Evolutionary conservation across 2,113 vertebrate species (phyloP), one percentile per base, ranked within the genome.

Genomic region (Rhabdomys dilectus): DNA sequence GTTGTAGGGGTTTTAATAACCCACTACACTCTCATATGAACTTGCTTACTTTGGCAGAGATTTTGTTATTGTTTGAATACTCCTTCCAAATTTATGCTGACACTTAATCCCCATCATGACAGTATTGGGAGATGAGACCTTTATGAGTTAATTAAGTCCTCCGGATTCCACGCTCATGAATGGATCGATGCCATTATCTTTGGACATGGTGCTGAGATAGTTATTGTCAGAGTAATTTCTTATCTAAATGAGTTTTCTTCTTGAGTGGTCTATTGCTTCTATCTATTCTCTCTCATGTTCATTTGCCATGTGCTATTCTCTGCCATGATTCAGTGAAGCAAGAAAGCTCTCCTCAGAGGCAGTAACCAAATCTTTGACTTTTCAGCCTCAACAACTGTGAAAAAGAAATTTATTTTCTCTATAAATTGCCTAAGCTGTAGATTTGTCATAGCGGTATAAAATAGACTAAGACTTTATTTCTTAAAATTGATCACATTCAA

Each of bases 11-110:
- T 10, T 16, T n/a, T 29, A 7, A 8, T 62, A 85, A 51, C 31
- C 51, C 12, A 81, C 24, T 93, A 64, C 56, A 42, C 75, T 9
- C 51, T 96, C 72, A 78, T 78, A 64, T 53, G 78, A 68, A 62
- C 29, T 85, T 93, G 39, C 80, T 91, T 91, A 85, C 5, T 78
- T 82, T 62, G 88, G 53, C 58, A 96, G 96, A 88, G 26, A 89
- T 2, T 58, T 7, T 91, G 5, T 31, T 76, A n/a, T 89, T 89
- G 7, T 89, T 77, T 90, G 31, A 76, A 68, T 94, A 21, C 34
- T 2, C 16, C 45, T 24, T 86, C 58, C n/a, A 85, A 94, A 86
- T 22, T 56, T 51, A 85, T 58, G 21, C 8, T 77, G 15, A 95
- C 9, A 91, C 26, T 16, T 86, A 91, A 58, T 91, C 45, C 42